Base-by-base conservation (phyloP, 2,888 invertebrate genomes). In the Sipunculus nudus region DNA sequence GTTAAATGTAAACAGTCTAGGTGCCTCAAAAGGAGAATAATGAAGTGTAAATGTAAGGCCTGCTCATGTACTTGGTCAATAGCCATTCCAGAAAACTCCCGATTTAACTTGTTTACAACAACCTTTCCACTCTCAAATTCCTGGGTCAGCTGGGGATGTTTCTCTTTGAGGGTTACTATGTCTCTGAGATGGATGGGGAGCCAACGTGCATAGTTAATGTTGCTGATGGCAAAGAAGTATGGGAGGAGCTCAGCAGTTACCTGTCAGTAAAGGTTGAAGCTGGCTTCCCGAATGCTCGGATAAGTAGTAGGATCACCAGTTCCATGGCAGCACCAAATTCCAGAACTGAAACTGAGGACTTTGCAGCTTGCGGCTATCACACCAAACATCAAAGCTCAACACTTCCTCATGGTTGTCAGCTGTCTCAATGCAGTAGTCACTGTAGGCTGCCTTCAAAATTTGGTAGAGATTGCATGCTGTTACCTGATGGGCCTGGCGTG, bases 121-220 rank as follows among this genome's bases (percentile, higher is more conserved):
- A 71, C 70, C 4, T 63, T 65, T 16, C 71, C 70, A n/a, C 40
- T 53, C 6, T 61, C 4, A 56, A 72, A 72, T 43, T 70, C 66
- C 4, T n/a, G 13, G 13, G 53, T 50, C 8, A 75, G 13, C 28
- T 58, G 25, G 19, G 65, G 71, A 45, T 68, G 70, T n/a, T 39
- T 47, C 23, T 60, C 8, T n/a, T 67, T 45, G 19, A 71, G 43
- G 6, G 57, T n/a, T 46, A 59, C 13, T 70, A 72, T 68, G 55
- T 73, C 68, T 35, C 58, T 52, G 8, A 72, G 39, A 45, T 72
- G 72, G 38, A 73, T 50, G 8, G 72, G 65, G 6, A 75, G 46
- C 70, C 74, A 73, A 16, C 72, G 52, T 5, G 70, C 63, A 63
- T 74, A 74, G 55, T 71, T 60, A 3, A 59, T 52, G 50, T 66